phyloP scores from a whole-genome alignment of 2,888 invertebrate species.

The Dicycla oo region DNA sequence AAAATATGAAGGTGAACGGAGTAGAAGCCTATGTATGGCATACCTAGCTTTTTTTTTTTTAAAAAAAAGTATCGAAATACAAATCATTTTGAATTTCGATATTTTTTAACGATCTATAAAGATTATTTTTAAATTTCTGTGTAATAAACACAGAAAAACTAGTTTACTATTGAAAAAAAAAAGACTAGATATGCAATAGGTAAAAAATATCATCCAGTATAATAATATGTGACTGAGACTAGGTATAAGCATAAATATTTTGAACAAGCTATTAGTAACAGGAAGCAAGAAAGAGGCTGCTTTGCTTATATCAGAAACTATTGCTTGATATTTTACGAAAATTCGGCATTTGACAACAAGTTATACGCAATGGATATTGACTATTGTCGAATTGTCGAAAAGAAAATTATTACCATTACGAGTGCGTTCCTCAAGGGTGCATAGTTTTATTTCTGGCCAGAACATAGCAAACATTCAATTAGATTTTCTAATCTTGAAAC shows the following conservation, averaged over 20 bases:
- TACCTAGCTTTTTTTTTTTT: too few species aligned
- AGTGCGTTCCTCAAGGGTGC: neutral
- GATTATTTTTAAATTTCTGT: too few species aligned
- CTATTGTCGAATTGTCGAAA: neutral
- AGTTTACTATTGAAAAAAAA: too few species aligned
- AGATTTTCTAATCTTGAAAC: slow-evolving; percentile 14
- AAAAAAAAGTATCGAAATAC: too few species aligned
- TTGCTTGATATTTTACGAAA: neutral
- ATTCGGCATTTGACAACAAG: neutral
- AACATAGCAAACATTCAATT: neutral
- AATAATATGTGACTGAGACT: too few species aligned
- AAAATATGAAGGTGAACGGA: too few species aligned
- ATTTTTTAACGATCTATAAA: too few species aligned
- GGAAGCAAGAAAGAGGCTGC: neutral
- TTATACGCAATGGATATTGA: neutral
- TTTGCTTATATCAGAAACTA: neutral
- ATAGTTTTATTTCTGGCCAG: neutral
- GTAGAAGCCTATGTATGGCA: too few species aligned
- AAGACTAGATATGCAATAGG: too few species aligned
- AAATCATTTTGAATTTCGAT: too few species aligned
- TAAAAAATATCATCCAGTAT: too few species aligned
- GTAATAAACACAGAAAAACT: too few species aligned
- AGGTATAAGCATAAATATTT: neutral
- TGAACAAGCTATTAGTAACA: neutral
- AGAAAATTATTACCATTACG: neutral